A percentile compares a stretch with the other conserved stretches of the same genome.
phyloP scores from a whole-genome alignment of 2,888 invertebrate species.

The Diadegma fenestrale region DNA sequence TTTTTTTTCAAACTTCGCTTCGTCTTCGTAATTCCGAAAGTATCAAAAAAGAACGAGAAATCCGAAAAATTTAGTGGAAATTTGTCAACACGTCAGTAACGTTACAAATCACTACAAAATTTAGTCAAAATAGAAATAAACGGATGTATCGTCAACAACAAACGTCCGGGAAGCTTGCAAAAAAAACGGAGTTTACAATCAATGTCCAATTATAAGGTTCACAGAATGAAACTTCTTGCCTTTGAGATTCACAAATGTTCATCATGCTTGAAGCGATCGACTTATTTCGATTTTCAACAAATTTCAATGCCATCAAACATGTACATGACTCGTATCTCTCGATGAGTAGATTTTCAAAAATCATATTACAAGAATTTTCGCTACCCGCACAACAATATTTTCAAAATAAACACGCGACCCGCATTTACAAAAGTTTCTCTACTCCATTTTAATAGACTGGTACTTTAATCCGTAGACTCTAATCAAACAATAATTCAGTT shows the following conservation, averaged over 20 bases:
- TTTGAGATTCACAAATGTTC: background rate
- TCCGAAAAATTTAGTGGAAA: background rate
- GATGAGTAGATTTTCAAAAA: background rate
- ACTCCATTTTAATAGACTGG: background rate
- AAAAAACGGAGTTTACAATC: background rate
- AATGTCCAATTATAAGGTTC: background rate
- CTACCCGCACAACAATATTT: background rate
- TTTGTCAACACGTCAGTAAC: background rate
- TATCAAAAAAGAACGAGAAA: background rate
- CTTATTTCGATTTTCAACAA: background rate
- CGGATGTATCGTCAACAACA: background rate
- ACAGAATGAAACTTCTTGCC: background rate
- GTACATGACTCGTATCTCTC: background rate
- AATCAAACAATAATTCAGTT: background rate
- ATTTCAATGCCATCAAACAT: background rate
- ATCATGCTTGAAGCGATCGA: slow-evolving; percentile 21
- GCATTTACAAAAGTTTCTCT: background rate
- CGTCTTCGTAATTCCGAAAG: background rate
- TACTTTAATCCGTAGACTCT: background rate
- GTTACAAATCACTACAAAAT: background rate
- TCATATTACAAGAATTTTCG: background rate
- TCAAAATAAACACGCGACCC: background rate
- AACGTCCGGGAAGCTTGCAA: background rate
- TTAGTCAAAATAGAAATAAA: background rate
- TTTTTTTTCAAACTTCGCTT: background rate